phyloP scores from a whole-genome alignment of 2,888 invertebrate genomes.

The Cataglyphis rosenhaueri region DNA sequence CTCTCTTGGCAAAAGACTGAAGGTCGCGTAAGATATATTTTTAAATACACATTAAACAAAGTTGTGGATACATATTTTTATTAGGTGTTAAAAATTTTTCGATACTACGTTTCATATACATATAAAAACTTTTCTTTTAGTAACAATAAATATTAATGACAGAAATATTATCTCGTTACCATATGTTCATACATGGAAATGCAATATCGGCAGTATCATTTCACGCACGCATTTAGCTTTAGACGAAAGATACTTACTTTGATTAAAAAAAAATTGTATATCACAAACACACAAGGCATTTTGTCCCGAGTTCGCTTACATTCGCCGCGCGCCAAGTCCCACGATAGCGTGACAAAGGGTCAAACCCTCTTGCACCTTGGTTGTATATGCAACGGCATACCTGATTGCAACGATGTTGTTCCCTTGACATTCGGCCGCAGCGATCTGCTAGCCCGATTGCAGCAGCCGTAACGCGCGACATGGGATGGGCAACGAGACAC shows the following conservation, averaged over 20 bases:
- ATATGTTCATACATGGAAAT: not conserved
- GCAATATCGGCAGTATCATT: not conserved
- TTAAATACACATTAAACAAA: not conserved
- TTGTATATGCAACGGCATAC: constrained; percentile 37
- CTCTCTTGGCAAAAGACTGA: constrained; percentile 21
- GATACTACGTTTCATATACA: not conserved
- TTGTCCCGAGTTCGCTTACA: constrained; percentile 39
- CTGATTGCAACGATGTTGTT: constrained; percentile 69
- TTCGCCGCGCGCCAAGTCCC: constrained; percentile 53
- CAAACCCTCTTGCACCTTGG: constrained; percentile 57
- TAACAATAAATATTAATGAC: not conserved
- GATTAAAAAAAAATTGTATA: constrained; percentile 30
- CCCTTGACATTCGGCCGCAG: constrained; percentile 58
- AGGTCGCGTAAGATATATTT: constrained; percentile 32
- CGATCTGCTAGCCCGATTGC: constrained; percentile 55
- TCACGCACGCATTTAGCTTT: not conserved
- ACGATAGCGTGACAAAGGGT: constrained; percentile 58
- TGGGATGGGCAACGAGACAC: constrained; percentile 50
- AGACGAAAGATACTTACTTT: constrained; percentile 12
- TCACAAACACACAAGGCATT: not conserved
- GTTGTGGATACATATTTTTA: not conserved
- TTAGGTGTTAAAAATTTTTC: not conserved
- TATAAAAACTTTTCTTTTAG: not conserved
- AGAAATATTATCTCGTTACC: not conserved
- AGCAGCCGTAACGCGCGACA: constrained; percentile 40